A percentile compares a stretch with the other conserved stretches of the same genome.
These are phyloP conservation scores for Zhengitettix transpicula DNA, from an alignment of 2,888 invertebrate genomes.

Conservation along the genomic window DNA sequence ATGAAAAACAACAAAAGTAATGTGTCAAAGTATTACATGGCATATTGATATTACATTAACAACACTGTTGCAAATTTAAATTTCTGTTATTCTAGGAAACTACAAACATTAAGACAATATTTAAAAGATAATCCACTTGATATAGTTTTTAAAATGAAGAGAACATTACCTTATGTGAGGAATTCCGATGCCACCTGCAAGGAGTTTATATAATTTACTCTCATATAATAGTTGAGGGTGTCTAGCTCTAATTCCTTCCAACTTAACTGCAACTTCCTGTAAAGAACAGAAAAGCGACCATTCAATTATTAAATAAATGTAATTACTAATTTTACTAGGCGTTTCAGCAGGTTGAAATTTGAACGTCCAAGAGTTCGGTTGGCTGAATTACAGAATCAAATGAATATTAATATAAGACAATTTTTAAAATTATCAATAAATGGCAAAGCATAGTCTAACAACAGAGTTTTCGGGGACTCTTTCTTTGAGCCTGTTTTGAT, in stretches of 20 bases:
- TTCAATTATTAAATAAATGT: too few species aligned
- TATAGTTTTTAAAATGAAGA: background rate
- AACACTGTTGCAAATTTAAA: background rate
- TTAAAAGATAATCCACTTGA: background rate
- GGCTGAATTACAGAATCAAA: too few species aligned
- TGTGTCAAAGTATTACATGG: too few species aligned
- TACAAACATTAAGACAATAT: background rate
- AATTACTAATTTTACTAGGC: too few species aligned
- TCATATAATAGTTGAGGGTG: slow-evolving; percentile 98
- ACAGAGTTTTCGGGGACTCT: too few species aligned
- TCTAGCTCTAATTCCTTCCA: slow-evolving; percentile 90
- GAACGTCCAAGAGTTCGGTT: too few species aligned
- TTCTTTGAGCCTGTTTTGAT: background rate
- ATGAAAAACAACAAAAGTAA: too few species aligned
- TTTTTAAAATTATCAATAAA: too few species aligned
- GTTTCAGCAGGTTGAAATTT: too few species aligned
- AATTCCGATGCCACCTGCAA: slow-evolving; percentile 93
- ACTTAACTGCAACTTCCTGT: slow-evolving; percentile 96
- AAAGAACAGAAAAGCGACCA: slow-evolving; percentile 14
- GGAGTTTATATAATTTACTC: slow-evolving; percentile 95
- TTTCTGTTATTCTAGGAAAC: too few species aligned
- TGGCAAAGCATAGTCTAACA: too few species aligned
- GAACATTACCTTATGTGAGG: slow-evolving; percentile 77
- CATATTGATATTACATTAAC: background rate
- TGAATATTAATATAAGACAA: too few species aligned